phyloP scores from a whole-genome alignment of 92 coral and sea anemone genomes.

The Parazoanthus swiftii region DNA sequence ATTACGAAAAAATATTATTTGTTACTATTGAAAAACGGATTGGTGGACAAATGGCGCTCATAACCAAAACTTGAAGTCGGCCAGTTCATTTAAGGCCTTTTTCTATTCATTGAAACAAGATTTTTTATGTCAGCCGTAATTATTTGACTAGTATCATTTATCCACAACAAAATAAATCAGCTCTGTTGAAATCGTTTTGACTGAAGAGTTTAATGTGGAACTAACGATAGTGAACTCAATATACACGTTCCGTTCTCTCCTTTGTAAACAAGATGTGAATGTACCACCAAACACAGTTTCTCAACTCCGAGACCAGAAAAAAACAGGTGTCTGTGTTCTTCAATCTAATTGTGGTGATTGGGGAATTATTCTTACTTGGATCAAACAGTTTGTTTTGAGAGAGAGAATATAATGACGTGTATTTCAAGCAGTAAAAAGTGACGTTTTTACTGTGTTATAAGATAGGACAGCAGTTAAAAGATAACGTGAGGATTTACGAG shows the following conservation, averaged over 20 bases:
- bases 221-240: not conserved
- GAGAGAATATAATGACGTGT: not conserved
- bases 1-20: too few relatives aligned
- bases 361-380: not conserved
- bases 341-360: not conserved
- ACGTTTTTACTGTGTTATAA: not conserved
- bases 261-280: not conserved
- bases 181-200: not conserved
- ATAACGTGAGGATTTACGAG: too few relatives aligned
- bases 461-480: not conserved
- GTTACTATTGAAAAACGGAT: too few relatives aligned
- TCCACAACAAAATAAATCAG: too few relatives aligned
- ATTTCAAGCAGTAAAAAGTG: not conserved
- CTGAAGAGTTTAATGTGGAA: too few relatives aligned
- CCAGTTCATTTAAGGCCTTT: too few relatives aligned
- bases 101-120: too few relatives aligned
- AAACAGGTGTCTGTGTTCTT: not conserved
- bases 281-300: not conserved
- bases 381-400: not conserved
- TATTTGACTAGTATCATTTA: too few relatives aligned
- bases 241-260: not conserved
- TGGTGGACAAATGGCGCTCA: too few relatives aligned
- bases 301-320: not conserved
- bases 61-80: too few relatives aligned
- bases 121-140: too few relatives aligned